These are phyloP conservation scores for Acronicta psi DNA, from an alignment of 2,888 invertebrate species.

Conservation along the genomic window DNA sequence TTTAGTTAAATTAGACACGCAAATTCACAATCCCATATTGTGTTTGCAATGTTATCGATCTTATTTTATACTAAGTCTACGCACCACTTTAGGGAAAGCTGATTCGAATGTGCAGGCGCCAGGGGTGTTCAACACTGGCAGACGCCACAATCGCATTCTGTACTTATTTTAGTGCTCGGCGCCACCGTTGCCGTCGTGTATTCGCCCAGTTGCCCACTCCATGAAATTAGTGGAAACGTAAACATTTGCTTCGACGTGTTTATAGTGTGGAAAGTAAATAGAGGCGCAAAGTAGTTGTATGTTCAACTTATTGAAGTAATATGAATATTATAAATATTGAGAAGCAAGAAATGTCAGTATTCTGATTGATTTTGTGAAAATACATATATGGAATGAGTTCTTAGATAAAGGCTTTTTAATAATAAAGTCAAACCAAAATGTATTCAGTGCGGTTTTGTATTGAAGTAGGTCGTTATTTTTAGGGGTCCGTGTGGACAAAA, in stretches of 20 bases:
- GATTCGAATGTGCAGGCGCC: slow-evolving; percentile 19
- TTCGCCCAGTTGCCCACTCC: slow-evolving; percentile 4
- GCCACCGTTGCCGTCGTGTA: neutral
- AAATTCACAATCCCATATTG: too few relatives aligned
- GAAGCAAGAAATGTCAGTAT: too few relatives aligned
- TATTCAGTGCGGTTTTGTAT: neutral
- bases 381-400: too few relatives aligned
- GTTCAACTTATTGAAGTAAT: neutral
- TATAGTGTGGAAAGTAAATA: slow-evolving; percentile 29
- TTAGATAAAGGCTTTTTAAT: neutral
- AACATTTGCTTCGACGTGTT: slow-evolving; percentile 18
- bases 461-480: neutral
- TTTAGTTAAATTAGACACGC: too few relatives aligned
- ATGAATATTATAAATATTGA: too few relatives aligned
- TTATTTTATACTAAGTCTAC: too few relatives aligned
- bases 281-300: neutral
- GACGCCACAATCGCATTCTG: slow-evolving; percentile 19
- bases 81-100: neutral
- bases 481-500: slow-evolving; percentile 19
- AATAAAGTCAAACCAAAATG: neutral
- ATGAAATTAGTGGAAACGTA: slow-evolving; percentile 23
- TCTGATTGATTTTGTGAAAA: too few relatives aligned
- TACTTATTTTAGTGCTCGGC: slow-evolving; percentile 35
- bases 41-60: too few relatives aligned
- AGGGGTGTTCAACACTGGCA: slow-evolving; percentile 39